Conservation (phyloP, 2,888 invertebrate species). For the Rutpela maculata region DNA sequence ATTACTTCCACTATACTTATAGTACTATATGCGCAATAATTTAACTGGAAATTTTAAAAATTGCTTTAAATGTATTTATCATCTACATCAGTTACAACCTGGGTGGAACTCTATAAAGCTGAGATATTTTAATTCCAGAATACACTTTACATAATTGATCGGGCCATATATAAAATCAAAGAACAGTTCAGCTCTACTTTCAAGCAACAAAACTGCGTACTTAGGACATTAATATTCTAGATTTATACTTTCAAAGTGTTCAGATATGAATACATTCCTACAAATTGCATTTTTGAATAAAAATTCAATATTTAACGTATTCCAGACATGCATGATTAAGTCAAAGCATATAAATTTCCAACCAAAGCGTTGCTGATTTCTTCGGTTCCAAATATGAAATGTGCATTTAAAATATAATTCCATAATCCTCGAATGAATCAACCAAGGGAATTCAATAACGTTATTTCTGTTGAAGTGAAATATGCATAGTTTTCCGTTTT, state of each 20-base stretch:
- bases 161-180: slow-evolving; percentile 24
- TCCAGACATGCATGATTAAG: slow-evolving; percentile 12
- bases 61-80: no score
- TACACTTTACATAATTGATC: slow-evolving; percentile 23
- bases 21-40: no score
- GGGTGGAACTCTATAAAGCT: neutral
- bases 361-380: neutral
- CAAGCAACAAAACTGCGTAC: neutral
- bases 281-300: slow-evolving; percentile 27
- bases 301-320: neutral
- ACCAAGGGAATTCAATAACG: neutral
- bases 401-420: slow-evolving; percentile 14
- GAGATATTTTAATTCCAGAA: neutral
- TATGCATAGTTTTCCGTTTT: neutral
- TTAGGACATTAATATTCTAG: slow-evolving; percentile 14
- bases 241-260: slow-evolving; percentile 2
- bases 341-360: slow-evolving; percentile 12
- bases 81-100: no score
- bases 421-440: neutral
- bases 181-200: slow-evolving; percentile 3
- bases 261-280: neutral
- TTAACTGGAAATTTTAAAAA: no score
- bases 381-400: neutral
- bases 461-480: neutral
- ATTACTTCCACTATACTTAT: no score